Percentiles rank a stretch among this genome's conserved stretches.
Conservation (phyloP, 2,113 vertebrate species). For the Synchiropus splendidus region DNA sequence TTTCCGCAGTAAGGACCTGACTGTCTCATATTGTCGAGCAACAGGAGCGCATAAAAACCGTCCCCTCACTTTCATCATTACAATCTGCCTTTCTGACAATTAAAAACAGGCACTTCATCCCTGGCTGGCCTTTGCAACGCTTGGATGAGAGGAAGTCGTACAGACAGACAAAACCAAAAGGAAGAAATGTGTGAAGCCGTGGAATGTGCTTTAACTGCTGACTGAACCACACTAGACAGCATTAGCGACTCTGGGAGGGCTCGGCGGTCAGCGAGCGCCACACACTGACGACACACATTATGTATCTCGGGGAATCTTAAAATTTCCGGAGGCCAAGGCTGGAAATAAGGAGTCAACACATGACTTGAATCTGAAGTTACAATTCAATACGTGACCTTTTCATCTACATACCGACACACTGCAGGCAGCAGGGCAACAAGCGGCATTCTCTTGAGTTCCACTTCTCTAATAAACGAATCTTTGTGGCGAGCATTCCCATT, state of each 20-base stretch:
- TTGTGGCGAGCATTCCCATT: constrained; percentile 6
- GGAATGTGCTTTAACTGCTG: constrained; percentile 57
- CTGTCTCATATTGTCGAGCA: too few relatives aligned
- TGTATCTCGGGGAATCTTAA: constrained; percentile 25
- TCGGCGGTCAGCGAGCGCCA: constrained; percentile 40
- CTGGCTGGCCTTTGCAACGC: constrained; percentile 30
- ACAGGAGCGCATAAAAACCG: too few relatives aligned
- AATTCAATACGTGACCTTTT: constrained; percentile 39
- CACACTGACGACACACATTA: constrained; percentile 21
- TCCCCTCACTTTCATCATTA: constrained; percentile 11
- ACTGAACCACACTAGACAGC: constrained; percentile 45
- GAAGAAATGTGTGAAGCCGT: constrained; percentile 52
- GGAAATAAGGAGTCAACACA: constrained; percentile 36
- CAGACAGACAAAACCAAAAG: constrained; percentile 50
- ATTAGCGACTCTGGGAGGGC: constrained; percentile 35
- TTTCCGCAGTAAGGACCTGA: too few relatives aligned
- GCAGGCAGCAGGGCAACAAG: constrained; percentile 12
- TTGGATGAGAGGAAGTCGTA: constrained; percentile 35
- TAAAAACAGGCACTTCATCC: constrained; percentile 20
- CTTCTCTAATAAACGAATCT: constrained; percentile 19
- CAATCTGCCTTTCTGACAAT: constrained; percentile 14
- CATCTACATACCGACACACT: constrained; percentile 12
- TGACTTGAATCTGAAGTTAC: constrained; percentile 34
- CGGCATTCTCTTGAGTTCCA: constrained; percentile 5
- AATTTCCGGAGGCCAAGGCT: constrained; percentile 27